Evolutionary conservation across 2,888 invertebrate genomes (phyloP).

Genomic region (Cheilosia impressa): DNA sequence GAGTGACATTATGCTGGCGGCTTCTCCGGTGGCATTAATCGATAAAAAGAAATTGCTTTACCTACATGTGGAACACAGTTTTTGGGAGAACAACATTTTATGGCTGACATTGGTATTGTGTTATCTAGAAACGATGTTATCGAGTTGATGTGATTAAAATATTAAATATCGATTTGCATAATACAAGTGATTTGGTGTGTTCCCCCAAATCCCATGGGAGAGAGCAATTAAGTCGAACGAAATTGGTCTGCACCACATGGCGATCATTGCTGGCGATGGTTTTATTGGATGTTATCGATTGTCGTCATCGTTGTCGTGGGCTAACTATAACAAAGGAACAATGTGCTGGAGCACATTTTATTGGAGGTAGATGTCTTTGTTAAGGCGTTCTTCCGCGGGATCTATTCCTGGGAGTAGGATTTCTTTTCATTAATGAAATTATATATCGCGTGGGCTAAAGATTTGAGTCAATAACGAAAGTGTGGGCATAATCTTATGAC

Average conservation of each 20-base stretch:
- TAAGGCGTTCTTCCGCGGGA: background rate
- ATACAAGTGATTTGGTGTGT: conserved; percentile 27
- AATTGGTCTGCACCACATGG: conserved; percentile 12
- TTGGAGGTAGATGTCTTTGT: background rate
- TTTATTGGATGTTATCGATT: conserved; percentile 43
- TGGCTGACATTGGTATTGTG: conserved; percentile 11
- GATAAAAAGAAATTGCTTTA: conserved; percentile 42
- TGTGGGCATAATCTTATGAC: too few relatives aligned
- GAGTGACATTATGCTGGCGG: conserved; percentile 47
- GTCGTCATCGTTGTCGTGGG: conserved; percentile 26
- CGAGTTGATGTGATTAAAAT: conserved; percentile 51
- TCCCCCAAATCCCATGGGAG: background rate
- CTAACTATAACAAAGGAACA: background rate
- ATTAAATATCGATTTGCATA: conserved; percentile 72
- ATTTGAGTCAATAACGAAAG: too few relatives aligned
- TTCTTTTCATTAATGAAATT: too few relatives aligned
- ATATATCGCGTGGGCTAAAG: too few relatives aligned
- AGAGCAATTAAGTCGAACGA: conserved; percentile 20
- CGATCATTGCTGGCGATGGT: conserved; percentile 30
- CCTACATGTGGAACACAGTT: background rate
- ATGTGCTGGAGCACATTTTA: background rate
- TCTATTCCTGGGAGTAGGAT: too few relatives aligned
- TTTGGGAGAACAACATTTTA: conserved; percentile 32
- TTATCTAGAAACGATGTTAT: conserved; percentile 56
- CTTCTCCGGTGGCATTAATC: conserved; percentile 73